Evolutionary conservation across 2,113 vertebrate species (phyloP), one percentile per base, ranked within the genome.

Genomic region (Gymnarchus niloticus): DNA sequence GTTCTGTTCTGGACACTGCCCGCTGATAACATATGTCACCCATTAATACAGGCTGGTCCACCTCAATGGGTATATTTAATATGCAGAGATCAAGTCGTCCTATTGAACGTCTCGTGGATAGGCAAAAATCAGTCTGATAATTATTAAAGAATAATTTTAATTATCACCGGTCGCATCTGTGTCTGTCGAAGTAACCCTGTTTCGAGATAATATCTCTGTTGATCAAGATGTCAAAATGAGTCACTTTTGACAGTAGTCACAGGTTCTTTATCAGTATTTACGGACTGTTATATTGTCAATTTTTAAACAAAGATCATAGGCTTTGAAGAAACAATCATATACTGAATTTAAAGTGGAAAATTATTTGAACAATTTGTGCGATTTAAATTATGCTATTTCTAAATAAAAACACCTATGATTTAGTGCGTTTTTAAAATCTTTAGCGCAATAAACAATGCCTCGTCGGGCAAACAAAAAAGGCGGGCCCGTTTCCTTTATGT

Each of bases 11-110:
- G 91, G 88, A 91, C 91, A 89, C 88, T 92, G 93, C 94, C 94
- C 91, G 94, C 92, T 92, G 94, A 90, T 93, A 95, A 94, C 96
- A 96, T 96, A 95, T 95, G 96, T 94, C 93, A 88, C 86, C 85
- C 90, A 94, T 95, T 95, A 94, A 93, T 91, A 87, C 90, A 87
- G 90, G 89, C 91, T 91, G 85, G 52, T 83, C 88, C 12, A 84
- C 85, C 85, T 86, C 86, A 90, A 84, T 81, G 65, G 61, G 46
- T 25, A 51, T 37, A 78, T 57, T 84, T 49, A 86, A 83, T 83
- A 78, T 80, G 83, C 12, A 85, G 84, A 73, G 84, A 73, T 46
- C 17, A 77, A 84, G 81, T 86, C n/a, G 76, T 57, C 52, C 19
- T 3, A 54, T 83, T 59, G 56, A 69, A 73, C 61, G 46, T 48